Evolutionary conservation across 1,140 invertebrate genomes (phyloP).

Genomic region (Muscidifurax raptorellus): DNA sequence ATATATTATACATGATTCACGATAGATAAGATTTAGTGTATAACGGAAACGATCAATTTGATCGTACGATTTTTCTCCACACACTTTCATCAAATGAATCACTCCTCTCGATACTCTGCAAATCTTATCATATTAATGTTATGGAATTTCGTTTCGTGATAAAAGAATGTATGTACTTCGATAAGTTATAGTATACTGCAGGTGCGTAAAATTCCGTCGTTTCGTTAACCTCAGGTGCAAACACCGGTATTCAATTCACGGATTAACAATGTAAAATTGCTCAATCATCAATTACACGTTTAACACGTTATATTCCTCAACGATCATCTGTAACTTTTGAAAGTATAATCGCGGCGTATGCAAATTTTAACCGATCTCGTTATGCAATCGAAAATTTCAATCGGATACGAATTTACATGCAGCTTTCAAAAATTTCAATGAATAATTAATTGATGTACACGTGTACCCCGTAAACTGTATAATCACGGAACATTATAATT

Average conservation of each 20-base stretch:
- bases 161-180: background rate
- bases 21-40: background rate
- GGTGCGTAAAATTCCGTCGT: no score
- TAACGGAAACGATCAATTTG: background rate
- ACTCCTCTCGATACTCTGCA: background rate
- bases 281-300: background rate
- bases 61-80: constrained; percentile 2
- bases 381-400: background rate
- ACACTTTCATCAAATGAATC: background rate
- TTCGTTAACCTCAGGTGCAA: background rate
- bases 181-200: background rate
- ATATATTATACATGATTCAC: constrained; percentile 1
- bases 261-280: background rate
- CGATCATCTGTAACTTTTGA: background rate
- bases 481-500: background rate
- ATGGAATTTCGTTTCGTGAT: background rate
- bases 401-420: background rate
- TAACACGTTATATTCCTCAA: background rate
- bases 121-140: background rate
- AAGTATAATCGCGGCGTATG: background rate
- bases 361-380: background rate
- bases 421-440: background rate
- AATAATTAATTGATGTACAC: background rate
- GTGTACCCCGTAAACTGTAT: background rate
- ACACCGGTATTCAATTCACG: background rate